phyloP scores from a whole-genome alignment of 2,888 invertebrate species.

The Gibbula magus region DNA sequence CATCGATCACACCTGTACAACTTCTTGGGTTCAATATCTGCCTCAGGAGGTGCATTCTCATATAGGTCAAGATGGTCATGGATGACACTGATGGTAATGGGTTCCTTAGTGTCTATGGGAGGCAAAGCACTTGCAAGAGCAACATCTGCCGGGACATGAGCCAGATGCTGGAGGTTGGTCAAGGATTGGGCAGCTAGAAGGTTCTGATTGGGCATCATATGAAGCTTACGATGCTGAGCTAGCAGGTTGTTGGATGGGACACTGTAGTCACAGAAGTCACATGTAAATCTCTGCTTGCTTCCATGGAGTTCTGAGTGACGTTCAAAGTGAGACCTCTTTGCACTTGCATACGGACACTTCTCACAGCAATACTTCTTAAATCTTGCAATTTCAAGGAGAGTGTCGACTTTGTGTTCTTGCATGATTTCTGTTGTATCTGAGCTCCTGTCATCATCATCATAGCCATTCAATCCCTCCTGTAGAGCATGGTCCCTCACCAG shows the following conservation, averaged over 20 bases:
- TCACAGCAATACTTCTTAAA: conserved; percentile 80
- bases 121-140: conserved; percentile 71
- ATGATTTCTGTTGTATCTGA: conserved; percentile 52
- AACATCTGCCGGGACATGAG: conserved; percentile 76
- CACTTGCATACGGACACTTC: conserved; percentile 90
- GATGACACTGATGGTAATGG: conserved; percentile 61
- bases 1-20: conserved; percentile 85
- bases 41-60: conserved; percentile 55
- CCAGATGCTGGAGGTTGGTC: conserved; percentile 67
- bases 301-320: conserved; percentile 89
- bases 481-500: conserved; percentile 65
- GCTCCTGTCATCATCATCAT: conserved; percentile 44
- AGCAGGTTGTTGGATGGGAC: conserved; percentile 91
- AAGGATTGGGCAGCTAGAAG: conserved; percentile 70
- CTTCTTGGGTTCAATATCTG: conserved; percentile 78
- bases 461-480: conserved; percentile 42
- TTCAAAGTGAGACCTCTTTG: conserved; percentile 89
- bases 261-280: conserved; percentile 90
- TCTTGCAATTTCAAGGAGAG: conserved; percentile 82
- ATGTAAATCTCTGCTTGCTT: conserved; percentile 87
- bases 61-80: conserved; percentile 70
- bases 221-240: conserved; percentile 87
- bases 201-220: conserved; percentile 76
- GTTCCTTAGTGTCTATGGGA: conserved; percentile 54
- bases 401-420: conserved; percentile 78